These are phyloP conservation scores for Urechis unicinctus DNA, from an alignment of 2,888 invertebrate genomes.

Conservation along the genomic window DNA sequence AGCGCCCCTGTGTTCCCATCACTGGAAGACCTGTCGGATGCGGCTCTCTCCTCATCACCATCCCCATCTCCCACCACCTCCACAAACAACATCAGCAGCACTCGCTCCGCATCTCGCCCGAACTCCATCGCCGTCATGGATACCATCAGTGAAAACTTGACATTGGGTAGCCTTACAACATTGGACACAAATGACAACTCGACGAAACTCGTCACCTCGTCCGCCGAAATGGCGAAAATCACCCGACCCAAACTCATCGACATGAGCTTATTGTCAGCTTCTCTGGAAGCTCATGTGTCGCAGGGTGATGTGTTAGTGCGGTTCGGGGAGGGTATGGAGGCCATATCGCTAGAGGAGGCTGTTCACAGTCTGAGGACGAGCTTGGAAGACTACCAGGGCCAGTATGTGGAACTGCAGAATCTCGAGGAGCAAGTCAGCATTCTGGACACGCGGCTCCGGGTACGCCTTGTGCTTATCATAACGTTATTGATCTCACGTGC, in stretches of 20 bases:
- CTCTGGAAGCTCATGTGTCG: conserved; percentile 13
- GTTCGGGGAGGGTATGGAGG: conserved; percentile 19
- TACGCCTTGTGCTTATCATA: too few species aligned
- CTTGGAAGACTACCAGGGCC: conserved; percentile 52
- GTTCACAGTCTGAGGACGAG: conserved; percentile 41
- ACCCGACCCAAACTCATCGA: conserved; percentile 11
- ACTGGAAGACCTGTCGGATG: too few species aligned
- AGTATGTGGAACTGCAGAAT: conserved; percentile 49
- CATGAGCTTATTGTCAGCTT: conserved; percentile 15
- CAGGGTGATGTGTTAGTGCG: not conserved
- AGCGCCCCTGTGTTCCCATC: too few species aligned
- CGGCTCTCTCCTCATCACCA: too few species aligned
- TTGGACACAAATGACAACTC: not conserved
- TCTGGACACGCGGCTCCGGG: conserved; percentile 46
- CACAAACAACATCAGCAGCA: not conserved
- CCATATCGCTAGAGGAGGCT: conserved; percentile 42
- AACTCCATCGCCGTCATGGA: conserved; percentile 12
- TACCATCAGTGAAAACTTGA: conserved; percentile 6
- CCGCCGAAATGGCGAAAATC: too few species aligned
- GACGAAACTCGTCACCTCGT: not conserved
- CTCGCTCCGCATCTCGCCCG: not conserved
- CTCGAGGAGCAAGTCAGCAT: conserved; percentile 46
- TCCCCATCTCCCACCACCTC: not conserved
- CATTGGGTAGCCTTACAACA: too few species aligned
- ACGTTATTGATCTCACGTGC: not conserved